Evolutionary conservation across 2,888 invertebrate species (phyloP).

Genomic region (Scaptodrosophila latifasciaeformis): DNA sequence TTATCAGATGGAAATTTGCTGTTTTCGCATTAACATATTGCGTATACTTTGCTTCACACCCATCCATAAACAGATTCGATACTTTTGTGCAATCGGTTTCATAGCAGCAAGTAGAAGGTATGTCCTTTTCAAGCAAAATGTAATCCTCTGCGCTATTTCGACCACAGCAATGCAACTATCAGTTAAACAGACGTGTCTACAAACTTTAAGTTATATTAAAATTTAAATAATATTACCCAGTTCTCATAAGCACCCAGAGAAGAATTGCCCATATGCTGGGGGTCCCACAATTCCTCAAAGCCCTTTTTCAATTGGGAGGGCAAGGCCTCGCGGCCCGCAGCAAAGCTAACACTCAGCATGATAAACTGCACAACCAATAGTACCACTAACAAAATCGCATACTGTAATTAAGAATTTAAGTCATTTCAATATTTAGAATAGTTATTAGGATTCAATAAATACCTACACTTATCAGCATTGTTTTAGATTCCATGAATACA

Average conservation of each 20-base stretch:
- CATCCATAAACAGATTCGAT: constrained; percentile 55
- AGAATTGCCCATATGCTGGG: constrained; percentile 35
- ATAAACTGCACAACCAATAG: constrained; percentile 62
- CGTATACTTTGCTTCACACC: constrained; percentile 59
- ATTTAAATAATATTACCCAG: constrained; percentile 56
- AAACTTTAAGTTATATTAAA: neutral
- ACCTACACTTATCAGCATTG: constrained; percentile 62
- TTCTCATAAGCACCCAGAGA: constrained; percentile 57
- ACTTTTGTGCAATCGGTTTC: constrained; percentile 56
- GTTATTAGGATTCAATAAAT: neutral
- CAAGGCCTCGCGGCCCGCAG: constrained; percentile 45
- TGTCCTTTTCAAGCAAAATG: constrained; percentile 50
- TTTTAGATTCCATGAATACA: constrained; percentile 45
- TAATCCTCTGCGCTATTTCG: constrained; percentile 66
- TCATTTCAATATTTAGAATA: too few species aligned
- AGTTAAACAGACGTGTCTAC: neutral
- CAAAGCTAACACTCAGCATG: constrained; percentile 62
- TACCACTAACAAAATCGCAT: constrained; percentile 60
- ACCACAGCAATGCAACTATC: constrained; percentile 67
- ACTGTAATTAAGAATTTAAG: constrained; percentile 35
- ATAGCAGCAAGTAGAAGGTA: constrained; percentile 60
- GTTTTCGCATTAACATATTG: constrained; percentile 60
- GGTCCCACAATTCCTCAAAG: constrained; percentile 67
- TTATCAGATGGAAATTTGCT: constrained; percentile 56
- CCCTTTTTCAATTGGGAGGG: constrained; percentile 52